These are phyloP conservation scores for Vipera latastei DNA, from an alignment of 2,797 vertebrate genomes.

Conservation along the genomic window DNA sequence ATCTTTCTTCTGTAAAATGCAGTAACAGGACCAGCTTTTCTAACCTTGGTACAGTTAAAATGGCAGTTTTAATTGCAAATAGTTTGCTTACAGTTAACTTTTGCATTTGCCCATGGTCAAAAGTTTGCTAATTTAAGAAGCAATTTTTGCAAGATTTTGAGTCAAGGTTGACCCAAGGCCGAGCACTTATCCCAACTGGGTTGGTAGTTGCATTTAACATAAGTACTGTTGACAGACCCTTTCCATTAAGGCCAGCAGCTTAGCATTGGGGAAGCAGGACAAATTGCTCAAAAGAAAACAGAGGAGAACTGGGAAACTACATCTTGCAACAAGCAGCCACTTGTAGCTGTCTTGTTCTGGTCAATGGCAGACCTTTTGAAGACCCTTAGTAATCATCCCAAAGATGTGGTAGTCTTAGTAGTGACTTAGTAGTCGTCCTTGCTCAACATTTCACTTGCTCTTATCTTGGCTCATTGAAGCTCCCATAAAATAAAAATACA, in stretches of 20 bases:
- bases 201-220: neutral
- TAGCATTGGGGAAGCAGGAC: neutral
- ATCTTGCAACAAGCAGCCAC: neutral
- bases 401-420: too few species aligned
- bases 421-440: neutral
- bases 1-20: too few species aligned
- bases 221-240: neutral
- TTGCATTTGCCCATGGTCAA: neutral
- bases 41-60: neutral
- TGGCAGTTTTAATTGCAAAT: neutral
- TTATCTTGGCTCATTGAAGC: constrained; percentile 2
- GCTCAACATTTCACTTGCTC: neutral
- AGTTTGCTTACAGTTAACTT: neutral
- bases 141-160: neutral
- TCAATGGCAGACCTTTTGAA: neutral
- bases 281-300: neutral
- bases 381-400: neutral
- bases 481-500: neutral
- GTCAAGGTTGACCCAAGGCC: neutral
- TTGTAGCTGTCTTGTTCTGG: neutral
- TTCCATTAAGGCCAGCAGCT: neutral
- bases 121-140: neutral
- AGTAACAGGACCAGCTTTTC: neutral
- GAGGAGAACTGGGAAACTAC: too few species aligned
- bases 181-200: neutral